A percentile compares a stretch with the other conserved stretches of the same genome.
Evolutionary conservation across 2,888 invertebrate species (phyloP).

Genomic region (Auanema freiburgensis): DNA sequence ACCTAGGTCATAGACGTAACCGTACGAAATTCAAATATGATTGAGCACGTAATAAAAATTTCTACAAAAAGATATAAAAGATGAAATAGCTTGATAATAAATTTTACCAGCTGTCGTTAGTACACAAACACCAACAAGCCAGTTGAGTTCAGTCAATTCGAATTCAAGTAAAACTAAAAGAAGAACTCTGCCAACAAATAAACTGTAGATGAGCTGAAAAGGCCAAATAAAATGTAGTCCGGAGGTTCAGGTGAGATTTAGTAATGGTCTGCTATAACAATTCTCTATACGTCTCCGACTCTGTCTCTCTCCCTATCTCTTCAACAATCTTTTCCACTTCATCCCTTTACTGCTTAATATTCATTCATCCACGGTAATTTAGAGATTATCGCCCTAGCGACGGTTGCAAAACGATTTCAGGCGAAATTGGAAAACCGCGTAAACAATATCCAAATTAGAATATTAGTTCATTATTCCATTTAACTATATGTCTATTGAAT

Average conservation of each 20-base stretch:
- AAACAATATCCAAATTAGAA: background rate
- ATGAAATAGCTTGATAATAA: background rate
- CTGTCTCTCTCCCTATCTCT: background rate
- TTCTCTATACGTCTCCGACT: background rate
- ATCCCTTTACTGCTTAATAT: background rate
- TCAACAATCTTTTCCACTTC: conserved; percentile 1
- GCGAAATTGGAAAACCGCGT: too few relatives aligned
- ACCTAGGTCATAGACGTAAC: conserved; percentile 31
- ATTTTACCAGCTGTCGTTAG: conserved; percentile 26
- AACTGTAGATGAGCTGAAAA: conserved; percentile 29
- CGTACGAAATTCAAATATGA: conserved; percentile 37
- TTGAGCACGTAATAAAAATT: conserved; percentile 29
- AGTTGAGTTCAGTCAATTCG: conserved; percentile 36
- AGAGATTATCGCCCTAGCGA: too few relatives aligned
- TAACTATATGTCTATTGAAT: background rate
- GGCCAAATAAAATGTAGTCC: background rate
- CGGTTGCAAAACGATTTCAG: too few relatives aligned
- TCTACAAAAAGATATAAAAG: conserved; percentile 23
- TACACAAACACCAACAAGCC: conserved; percentile 31
- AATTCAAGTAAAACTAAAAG: conserved; percentile 21
- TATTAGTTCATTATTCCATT: background rate
- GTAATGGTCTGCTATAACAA: background rate
- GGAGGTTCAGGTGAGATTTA: background rate
- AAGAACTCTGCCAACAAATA: conserved; percentile 19
- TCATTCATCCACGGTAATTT: too few relatives aligned